A percentile compares a stretch with the other conserved stretches of the same genome.
These are phyloP conservation scores for Hoplias malabaricus DNA, from an alignment of 2,113 vertebrate species.

Conservation along the genomic window DNA sequence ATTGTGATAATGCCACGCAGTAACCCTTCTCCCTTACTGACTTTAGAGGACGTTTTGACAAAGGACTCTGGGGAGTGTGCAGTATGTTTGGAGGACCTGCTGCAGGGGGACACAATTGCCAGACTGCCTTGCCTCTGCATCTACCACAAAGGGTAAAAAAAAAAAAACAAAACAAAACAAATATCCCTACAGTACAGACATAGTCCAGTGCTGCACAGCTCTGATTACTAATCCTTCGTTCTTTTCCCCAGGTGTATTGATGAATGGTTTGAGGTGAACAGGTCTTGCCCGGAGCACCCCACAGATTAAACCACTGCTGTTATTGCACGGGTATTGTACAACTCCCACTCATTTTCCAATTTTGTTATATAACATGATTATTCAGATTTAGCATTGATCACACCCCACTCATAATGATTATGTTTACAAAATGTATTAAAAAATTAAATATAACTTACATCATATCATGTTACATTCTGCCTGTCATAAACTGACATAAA, in stretches of 20 bases:
- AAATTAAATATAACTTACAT: too few species aligned
- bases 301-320: slow-evolving; percentile 75
- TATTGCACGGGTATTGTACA: slow-evolving; percentile 9
- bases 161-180: slow-evolving; percentile 50
- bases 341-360: neutral
- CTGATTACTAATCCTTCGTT: slow-evolving; percentile 10
- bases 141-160: slow-evolving; percentile 93
- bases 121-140: slow-evolving; percentile 97
- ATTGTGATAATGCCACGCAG: neutral
- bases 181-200: neutral
- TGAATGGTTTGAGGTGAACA: slow-evolving; percentile 96
- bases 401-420: too few species aligned
- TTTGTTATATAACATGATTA: neutral
- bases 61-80: slow-evolving; percentile 96
- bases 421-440: too few species aligned
- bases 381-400: too few species aligned
- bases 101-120: slow-evolving; percentile 97
- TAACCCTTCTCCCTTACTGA: neutral
- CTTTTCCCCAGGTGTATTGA: slow-evolving; percentile 88
- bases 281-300: slow-evolving; percentile 97
- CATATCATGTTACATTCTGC: too few species aligned
- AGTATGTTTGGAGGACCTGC: slow-evolving; percentile 94
- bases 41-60: slow-evolving; percentile 95
- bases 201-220: neutral
- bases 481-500: too few species aligned